Evolutionary conservation across 2,797 vertebrate species (phyloP).

Genomic region (Hydrophis major): DNA sequence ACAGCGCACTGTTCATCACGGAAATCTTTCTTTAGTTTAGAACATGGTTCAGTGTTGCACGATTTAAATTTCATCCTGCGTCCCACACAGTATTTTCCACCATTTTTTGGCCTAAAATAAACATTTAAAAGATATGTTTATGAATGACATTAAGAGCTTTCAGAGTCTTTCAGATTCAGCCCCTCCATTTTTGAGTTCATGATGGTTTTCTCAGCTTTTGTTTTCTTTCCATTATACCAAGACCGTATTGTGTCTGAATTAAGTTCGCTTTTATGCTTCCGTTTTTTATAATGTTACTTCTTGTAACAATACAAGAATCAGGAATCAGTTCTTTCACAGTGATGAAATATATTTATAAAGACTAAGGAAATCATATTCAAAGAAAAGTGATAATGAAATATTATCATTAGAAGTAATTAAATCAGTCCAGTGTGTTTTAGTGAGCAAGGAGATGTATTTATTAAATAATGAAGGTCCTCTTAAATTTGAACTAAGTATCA

Average conservation of each 20-base stretch:
- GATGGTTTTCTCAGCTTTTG: neutral
- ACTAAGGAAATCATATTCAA: neutral
- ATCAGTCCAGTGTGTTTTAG: neutral
- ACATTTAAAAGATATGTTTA: neutral
- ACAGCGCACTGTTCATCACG: conserved; percentile 92
- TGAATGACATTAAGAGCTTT: neutral
- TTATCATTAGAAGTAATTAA: neutral
- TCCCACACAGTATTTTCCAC: conserved; percentile 93
- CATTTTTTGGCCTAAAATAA: conserved; percentile 84
- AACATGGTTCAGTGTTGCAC: conserved; percentile 93
- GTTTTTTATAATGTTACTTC: neutral
- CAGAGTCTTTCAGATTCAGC: neutral
- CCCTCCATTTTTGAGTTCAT: neutral
- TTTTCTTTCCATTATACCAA: neutral
- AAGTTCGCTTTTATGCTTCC: neutral
- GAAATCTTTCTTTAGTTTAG: conserved; percentile 91
- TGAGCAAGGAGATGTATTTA: neutral
- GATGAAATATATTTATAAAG: neutral
- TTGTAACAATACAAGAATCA: neutral
- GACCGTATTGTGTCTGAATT: neutral
- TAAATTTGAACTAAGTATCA: neutral
- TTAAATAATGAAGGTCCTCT: neutral
- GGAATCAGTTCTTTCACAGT: neutral
- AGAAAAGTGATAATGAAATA: neutral
- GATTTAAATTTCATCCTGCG: conserved; percentile 98